Evolutionary conservation across 2,888 invertebrate genomes (phyloP).

Genomic region (Eupithecia exiguata): DNA sequence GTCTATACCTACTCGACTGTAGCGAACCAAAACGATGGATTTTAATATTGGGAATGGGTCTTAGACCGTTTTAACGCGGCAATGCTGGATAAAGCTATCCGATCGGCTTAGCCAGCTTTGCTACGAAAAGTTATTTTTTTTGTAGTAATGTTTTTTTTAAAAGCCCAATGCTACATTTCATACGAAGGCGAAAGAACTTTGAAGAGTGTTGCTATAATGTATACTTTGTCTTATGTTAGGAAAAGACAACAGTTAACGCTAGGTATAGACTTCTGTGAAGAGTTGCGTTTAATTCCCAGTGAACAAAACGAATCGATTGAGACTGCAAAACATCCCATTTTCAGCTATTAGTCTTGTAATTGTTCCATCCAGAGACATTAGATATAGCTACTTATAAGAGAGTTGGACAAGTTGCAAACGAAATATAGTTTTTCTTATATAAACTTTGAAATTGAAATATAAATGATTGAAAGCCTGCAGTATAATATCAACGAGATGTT

Average conservation of each 20-base stretch:
- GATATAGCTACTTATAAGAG: constrained; percentile 59
- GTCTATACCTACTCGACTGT: background rate
- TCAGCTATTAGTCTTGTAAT: constrained; percentile 66
- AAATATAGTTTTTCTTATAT: background rate
- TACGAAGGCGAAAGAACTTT: background rate
- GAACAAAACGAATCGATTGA: constrained; percentile 68
- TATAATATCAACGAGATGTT: background rate
- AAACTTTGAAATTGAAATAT: background rate
- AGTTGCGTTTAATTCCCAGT: constrained; percentile 52
- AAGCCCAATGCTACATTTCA: background rate
- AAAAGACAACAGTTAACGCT: background rate
- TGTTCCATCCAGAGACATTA: constrained; percentile 76
- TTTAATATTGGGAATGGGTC: background rate
- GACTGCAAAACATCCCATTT: constrained; percentile 66
- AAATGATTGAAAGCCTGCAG: background rate
- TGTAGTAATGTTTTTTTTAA: background rate
- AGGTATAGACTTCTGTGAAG: background rate
- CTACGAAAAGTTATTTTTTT: background rate
- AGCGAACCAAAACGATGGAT: background rate
- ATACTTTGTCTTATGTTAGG: background rate
- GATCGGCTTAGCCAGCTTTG: background rate
- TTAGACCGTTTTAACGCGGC: background rate
- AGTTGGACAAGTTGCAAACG: constrained; percentile 14
- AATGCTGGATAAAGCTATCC: background rate
- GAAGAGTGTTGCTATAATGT: constrained; percentile 4